Evolutionary conservation across 1,140 invertebrate species (phyloP).

Genomic region (Drosophila saltans): DNA sequence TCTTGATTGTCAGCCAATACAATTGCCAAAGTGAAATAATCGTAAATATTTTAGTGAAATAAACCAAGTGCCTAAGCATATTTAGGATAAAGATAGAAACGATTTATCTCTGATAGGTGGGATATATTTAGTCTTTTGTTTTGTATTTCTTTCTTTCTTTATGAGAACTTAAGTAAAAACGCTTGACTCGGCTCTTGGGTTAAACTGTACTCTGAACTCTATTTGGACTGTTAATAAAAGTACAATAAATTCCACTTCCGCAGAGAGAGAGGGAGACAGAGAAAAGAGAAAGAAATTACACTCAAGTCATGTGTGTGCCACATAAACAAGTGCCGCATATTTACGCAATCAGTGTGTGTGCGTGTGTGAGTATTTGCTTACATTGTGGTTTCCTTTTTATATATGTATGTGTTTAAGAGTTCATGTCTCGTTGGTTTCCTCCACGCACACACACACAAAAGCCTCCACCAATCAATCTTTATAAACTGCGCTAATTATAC

Average conservation of each 20-base stretch:
- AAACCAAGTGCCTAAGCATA: slow-evolving; percentile 29
- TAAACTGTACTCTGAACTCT: slow-evolving; percentile 28
- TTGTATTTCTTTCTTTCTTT: background rate
- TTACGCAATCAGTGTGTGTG: slow-evolving; percentile 28
- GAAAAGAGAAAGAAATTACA: slow-evolving; percentile 61
- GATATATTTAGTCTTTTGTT: background rate
- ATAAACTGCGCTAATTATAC: slow-evolving; percentile 76
- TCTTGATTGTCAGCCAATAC: slow-evolving; percentile 30
- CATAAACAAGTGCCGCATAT: slow-evolving; percentile 68
- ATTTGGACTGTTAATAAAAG: slow-evolving; percentile 50
- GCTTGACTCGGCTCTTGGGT: slow-evolving; percentile 18
- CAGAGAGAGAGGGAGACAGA: slow-evolving; percentile 3
- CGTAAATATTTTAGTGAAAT: slow-evolving; percentile 54
- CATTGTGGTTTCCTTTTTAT: slow-evolving; percentile 48
- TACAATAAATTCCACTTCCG: slow-evolving; percentile 63
- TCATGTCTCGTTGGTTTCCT: slow-evolving; percentile 37
- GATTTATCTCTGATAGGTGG: slow-evolving; percentile 16
- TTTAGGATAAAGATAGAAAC: slow-evolving; percentile 33
- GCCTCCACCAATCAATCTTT: slow-evolving; percentile 71
- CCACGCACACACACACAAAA: slow-evolving; percentile 26
- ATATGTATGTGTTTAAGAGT: slow-evolving; percentile 16
- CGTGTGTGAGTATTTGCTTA: slow-evolving; percentile 45
- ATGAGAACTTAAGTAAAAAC: slow-evolving; percentile 9
- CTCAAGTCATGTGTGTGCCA: slow-evolving; percentile 71
- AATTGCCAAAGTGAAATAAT: slow-evolving; percentile 51